Base-by-base conservation (phyloP, 2,797 vertebrate genomes). In the Acropternis orthonyx region DNA sequence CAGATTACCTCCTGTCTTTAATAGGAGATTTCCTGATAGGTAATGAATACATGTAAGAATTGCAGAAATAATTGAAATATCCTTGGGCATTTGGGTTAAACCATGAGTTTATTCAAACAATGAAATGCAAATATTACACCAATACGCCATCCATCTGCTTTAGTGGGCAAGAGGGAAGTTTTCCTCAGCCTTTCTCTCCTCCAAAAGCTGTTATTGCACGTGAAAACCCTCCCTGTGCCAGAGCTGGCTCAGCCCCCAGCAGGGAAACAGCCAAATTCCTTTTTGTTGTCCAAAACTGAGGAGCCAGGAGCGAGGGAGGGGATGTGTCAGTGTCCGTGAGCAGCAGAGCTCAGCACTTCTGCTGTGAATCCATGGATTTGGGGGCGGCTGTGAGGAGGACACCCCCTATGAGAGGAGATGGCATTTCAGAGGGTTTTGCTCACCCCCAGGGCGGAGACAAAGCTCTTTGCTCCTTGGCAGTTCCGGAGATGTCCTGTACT, bases 31-130 rank as follows among this genome's bases (percentile, higher is more conserved):
- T 91, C 56, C 37, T 83, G 74, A 85, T 10, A 56, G 28, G n/a
- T 78, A 81, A 37, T 75, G 59, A 75, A 41, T 28, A 63, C 76
- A 85, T 46, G 39, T 36, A 51, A 77, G 63, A 92, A 93, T n/a
- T 46, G 68, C 41, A 91, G 72, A 85, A 93, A 67, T 66, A 93
- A 83, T n/a, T 87, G 62, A 82, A 71, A 85, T 80, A 92, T 85
- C 85, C 61, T 46, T 6, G 17, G 49, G 32, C 26, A 49, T 63
- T 67, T 41, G 12, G 9, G 55, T 88, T 62, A 72, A 88, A 81
- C 49, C 54, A 28, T 37, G 13, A 34, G 74, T 80, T 80, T 61
- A 52, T 66, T 89, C 39, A 43, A 73, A 79, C 14, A 59, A 41
- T 10, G 14, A 87, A 67, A 69, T 34, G 34, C 56, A 71, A 79